phyloP scores from a whole-genome alignment of 2,888 invertebrate species.

The Drosophila tanythrix region DNA sequence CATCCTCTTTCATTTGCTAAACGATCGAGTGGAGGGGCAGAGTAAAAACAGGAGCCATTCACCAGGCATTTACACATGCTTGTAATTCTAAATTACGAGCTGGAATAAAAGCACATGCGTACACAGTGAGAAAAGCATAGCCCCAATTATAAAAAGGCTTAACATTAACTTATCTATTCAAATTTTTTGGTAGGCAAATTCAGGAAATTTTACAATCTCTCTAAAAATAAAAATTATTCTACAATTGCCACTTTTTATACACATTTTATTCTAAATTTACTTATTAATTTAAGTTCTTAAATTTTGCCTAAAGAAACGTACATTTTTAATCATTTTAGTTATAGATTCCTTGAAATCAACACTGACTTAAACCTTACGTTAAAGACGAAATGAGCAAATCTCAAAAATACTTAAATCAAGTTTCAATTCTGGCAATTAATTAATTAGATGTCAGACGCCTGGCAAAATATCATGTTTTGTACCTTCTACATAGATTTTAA shows the following conservation, averaged over 20 bases:
- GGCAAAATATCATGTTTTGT: neutral
- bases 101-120: constrained; percentile 17
- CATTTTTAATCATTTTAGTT: neutral
- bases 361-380: neutral
- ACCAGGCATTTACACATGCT: constrained; percentile 69
- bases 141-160: neutral
- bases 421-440: neutral
- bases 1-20: constrained; percentile 30
- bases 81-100: constrained; percentile 73
- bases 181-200: neutral
- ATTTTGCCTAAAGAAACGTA: neutral
- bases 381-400: too few species aligned
- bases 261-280: neutral
- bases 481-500: neutral
- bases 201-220: neutral
- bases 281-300: neutral
- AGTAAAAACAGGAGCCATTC: neutral
- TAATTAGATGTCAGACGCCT: neutral
- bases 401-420: neutral
- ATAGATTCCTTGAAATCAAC: neutral
- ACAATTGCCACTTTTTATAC: neutral
- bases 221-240: too few species aligned
- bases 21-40: constrained; percentile 5
- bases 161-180: neutral
- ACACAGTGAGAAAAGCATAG: neutral